Base-by-base conservation (phyloP, 2,797 vertebrate genomes). In the Microcaecilia unicolor region DNA sequence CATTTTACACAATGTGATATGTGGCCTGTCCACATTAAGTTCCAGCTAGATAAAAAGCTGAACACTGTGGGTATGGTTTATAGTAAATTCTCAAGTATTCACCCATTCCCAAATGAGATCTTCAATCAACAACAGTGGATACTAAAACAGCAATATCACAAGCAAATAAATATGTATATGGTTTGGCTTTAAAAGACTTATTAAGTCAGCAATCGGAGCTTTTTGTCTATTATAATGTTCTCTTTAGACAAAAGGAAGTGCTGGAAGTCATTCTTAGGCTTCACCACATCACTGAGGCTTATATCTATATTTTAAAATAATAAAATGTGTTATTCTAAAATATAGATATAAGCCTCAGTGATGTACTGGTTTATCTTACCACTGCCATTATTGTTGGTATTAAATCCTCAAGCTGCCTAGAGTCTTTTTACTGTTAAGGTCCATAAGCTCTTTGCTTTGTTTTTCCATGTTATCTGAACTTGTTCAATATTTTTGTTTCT, bases 391-490 rank as follows among this genome's bases (percentile, higher is more conserved):
- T 6, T 30, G 22, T 47, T 65, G 62, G 44, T 42, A 69, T 73
- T 56, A 67, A 74, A 72, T 55, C 46, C 55, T 47, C 17, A 28
- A 32, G 24, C 32, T 56, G 29, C 48, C 59, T 59, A 22, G 24
- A 22, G 34, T 67, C n/a, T n/a, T 45, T 46, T 55, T 41, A 23
- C 25, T 44, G 31, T 28, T 53, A 34, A 58, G 38, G 24, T 43
- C 30, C 34, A 28, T 47, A 48, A 67, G 35, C 15, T 56, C 32
- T 49, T 61, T 64, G 35, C 30, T 67, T 27, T 65, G 14, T 51
- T 70, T 61, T 61, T 26, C 24, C 15, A 50, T 65, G 36, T 38
- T 60, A 53, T 50, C 40, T 31, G 56, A 59, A 50, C 53, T 22
- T 26, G 28, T 40, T 10, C 50, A 45, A 51, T 23, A 13, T 25